phyloP scores from a whole-genome alignment of 1,140 invertebrate genomes.

The Dufourea novaeangliae region DNA sequence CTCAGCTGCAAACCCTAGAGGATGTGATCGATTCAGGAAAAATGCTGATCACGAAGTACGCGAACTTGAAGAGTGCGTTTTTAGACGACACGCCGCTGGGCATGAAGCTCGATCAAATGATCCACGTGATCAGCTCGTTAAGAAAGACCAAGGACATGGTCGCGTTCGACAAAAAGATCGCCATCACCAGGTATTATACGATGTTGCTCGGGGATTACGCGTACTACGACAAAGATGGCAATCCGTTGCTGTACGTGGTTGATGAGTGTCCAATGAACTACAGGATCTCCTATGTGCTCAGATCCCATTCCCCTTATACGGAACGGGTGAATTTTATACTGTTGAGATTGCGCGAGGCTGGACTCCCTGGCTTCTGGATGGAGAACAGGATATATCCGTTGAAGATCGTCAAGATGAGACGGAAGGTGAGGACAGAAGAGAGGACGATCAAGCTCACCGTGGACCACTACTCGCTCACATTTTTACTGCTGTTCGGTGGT shows the following conservation, averaged over 20 bases:
- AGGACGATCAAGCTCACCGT: slow-evolving; percentile 54
- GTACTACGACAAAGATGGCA: slow-evolving; percentile 60
- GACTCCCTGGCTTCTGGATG: slow-evolving; percentile 61
- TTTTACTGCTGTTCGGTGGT: slow-evolving; percentile 50
- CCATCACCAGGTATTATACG: slow-evolving; percentile 28
- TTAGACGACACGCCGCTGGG: slow-evolving; percentile 26
- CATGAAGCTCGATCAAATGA: slow-evolving; percentile 20
- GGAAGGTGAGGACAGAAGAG: slow-evolving; percentile 1
- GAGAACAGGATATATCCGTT: slow-evolving; percentile 20
- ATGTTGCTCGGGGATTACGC: slow-evolving; percentile 39
- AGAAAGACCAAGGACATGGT: slow-evolving; percentile 36
- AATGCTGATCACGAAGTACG: slow-evolving; percentile 66
- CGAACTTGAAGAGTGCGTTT: slow-evolving; percentile 62
- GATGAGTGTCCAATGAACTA: slow-evolving; percentile 63
- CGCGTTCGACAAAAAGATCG: slow-evolving; percentile 3
- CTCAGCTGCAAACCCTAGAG: slow-evolving; percentile 60
- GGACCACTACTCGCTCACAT: slow-evolving; percentile 62
- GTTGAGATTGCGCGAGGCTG: slow-evolving; percentile 50
- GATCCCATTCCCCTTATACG: slow-evolving; percentile 52
- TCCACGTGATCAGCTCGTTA: not conserved
- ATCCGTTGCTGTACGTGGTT: slow-evolving; percentile 61
- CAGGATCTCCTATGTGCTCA: slow-evolving; percentile 60
- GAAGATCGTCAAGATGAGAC: not conserved
- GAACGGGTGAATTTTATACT: slow-evolving; percentile 62
- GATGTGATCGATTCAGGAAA: slow-evolving; percentile 61